A percentile compares a stretch with the other conserved stretches of the same genome.
These are phyloP conservation scores for Mus caroli DNA, from an alignment of 2,797 vertebrate species.

Conservation along the genomic window DNA sequence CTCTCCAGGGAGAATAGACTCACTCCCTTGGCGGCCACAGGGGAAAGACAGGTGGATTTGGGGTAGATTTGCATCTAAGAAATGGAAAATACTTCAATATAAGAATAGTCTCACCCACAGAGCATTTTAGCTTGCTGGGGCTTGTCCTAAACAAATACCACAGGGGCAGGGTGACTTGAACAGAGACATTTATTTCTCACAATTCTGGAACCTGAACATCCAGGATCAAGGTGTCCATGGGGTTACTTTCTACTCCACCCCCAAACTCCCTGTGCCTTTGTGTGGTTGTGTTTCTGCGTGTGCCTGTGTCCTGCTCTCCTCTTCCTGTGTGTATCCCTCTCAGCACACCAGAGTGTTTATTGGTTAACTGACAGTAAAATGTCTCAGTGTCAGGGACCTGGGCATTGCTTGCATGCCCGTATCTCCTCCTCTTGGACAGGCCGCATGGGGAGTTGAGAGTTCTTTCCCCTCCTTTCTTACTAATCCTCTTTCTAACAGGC, in stretches of 20 bases:
- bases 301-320: not conserved
- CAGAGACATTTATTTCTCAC: not conserved
- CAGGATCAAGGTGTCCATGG: accelerated
- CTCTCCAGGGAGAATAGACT: not conserved
- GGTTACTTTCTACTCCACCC: not conserved
- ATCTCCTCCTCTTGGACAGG: not conserved
- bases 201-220: not conserved
- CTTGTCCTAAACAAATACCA: accelerated
- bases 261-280: not conserved
- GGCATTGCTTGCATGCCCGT: not conserved
- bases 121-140: not conserved
- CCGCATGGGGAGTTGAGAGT: not conserved
- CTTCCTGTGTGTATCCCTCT: not conserved
- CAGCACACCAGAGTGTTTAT: not conserved
- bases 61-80: not conserved
- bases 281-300: accelerated
- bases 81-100: not conserved
- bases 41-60: not conserved
- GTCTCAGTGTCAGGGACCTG: too few relatives aligned
- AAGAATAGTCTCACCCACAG: not conserved
- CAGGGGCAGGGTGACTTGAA: not conserved
- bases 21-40: not conserved
- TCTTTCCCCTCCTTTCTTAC: not conserved
- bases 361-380: not conserved
- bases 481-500: not conserved